phyloP scores from a whole-genome alignment of 1,140 invertebrate species.

The Melanaphis sacchari region DNA sequence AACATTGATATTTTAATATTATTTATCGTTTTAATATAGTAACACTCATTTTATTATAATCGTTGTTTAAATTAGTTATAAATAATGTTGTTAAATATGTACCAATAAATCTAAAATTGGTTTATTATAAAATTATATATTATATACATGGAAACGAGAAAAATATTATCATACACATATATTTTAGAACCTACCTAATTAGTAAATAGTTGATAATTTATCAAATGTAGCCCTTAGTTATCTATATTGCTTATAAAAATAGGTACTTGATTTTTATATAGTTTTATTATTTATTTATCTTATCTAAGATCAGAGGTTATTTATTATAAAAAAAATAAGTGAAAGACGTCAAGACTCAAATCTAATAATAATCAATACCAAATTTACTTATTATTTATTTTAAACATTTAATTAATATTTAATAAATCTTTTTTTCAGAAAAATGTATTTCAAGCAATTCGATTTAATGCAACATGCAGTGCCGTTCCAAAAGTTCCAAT shows the following conservation, averaged over 20 bases:
- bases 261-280: background rate
- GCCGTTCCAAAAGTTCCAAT: constrained; percentile 64
- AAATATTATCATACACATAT: background rate
- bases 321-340: background rate
- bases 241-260: background rate
- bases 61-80: background rate
- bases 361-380: background rate
- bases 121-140: background rate
- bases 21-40: background rate
- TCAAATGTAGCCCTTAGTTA: background rate
- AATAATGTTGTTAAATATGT: background rate
- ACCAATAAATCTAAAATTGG: background rate
- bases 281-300: background rate
- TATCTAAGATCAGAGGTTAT: constrained; percentile 24
- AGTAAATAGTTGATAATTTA: background rate
- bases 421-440: constrained; percentile 25
- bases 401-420: background rate
- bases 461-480: constrained; percentile 5
- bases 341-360: background rate
- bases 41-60: background rate
- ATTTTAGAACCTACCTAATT: background rate
- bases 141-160: background rate
- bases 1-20: background rate
- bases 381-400: background rate
- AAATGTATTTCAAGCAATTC: constrained; percentile 47